A percentile compares a stretch with the other conserved stretches of the same genome.
Conservation (phyloP, 2,113 vertebrate genomes). For the Mesitornis unicolor region DNA sequence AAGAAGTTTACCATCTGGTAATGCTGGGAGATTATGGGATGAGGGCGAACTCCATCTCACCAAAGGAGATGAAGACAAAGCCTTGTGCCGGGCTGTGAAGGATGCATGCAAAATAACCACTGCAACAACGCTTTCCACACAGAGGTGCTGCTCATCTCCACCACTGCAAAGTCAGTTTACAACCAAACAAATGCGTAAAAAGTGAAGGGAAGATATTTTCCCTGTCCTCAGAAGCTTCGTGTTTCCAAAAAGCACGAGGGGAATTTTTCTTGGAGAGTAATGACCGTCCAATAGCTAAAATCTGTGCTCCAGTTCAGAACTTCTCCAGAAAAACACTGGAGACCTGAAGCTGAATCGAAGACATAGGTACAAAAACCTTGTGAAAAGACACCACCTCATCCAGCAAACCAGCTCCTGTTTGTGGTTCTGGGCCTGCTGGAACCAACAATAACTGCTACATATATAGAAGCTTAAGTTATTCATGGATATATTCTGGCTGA, state of each 20-base stretch:
- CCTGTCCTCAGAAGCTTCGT: not conserved
- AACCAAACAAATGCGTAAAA: not conserved
- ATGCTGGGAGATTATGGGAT: not conserved
- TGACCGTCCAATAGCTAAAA: not conserved
- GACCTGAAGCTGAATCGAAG: not conserved
- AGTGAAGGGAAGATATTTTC: not conserved
- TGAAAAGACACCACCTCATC: not conserved
- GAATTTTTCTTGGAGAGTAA: not conserved
- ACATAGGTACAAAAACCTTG: rapidly evolving
- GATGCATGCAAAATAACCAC: not conserved
- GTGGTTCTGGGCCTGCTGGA: not conserved
- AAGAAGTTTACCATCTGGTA: not conserved
- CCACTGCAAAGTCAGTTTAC: not conserved
- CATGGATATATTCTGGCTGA: too few species aligned
- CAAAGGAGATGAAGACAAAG: not conserved
- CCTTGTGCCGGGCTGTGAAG: not conserved
- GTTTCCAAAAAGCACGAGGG: not conserved
- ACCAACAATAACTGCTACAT: not conserved
- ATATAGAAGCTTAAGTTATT: not conserved
- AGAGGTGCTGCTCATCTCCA: not conserved
- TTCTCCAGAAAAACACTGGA: not conserved
- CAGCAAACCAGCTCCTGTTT: not conserved
- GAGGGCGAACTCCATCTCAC: not conserved
- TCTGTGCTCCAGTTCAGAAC: not conserved
- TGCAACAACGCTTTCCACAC: not conserved